Base-by-base conservation (phyloP, 2,113 vertebrate genomes). In the Myotis yumanensis region DNA sequence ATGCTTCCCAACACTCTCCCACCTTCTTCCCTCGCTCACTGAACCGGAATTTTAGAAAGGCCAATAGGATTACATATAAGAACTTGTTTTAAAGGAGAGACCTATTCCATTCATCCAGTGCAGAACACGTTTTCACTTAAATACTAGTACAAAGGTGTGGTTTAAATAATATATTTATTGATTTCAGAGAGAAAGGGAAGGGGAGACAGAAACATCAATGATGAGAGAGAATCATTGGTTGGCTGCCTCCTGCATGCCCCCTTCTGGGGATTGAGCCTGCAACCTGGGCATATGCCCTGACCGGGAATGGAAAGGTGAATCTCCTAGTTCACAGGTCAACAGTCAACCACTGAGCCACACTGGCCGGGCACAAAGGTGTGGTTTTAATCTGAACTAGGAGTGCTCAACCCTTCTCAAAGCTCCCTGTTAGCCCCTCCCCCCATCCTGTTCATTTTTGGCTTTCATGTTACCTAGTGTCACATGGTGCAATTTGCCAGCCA, bases 401-500 rank as follows among this genome's bases (percentile, higher is more conserved):
- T 20, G 40, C 35, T 25, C n/a, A 6, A 7, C 3, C 8, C 46
- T 69, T 82, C 52, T 22, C 5, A n/a, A 84, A 54, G 66, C 48
- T 75, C 59, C 84, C 5, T 4, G 7, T 16, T 46, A 46, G 84
- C 64, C 16, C 64, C 12, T 0, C 14, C 32, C 8, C 0, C 0
- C 28, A 35, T 35, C 37, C 59, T 1, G 30, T 46, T 40, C 3
- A 15, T 7, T 66, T 71, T 86, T 81, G 28, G 11, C 28, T 48
- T 12, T 1, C 15, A 6, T 5, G 5, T 51, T 30, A 68, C n/a
- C 46, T 11, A 7, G 0, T 11, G 90, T 37, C 80, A 75, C 10
- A 4, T 0, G 7, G 30, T 5, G 10, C 37, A 43, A 59, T 25
- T 8, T 73, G 12, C 25, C 54, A 54, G 30, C 69, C 17, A 0